phyloP scores from a whole-genome alignment of 2,113 vertebrate genomes.

The Thomomys bottae region DNA sequence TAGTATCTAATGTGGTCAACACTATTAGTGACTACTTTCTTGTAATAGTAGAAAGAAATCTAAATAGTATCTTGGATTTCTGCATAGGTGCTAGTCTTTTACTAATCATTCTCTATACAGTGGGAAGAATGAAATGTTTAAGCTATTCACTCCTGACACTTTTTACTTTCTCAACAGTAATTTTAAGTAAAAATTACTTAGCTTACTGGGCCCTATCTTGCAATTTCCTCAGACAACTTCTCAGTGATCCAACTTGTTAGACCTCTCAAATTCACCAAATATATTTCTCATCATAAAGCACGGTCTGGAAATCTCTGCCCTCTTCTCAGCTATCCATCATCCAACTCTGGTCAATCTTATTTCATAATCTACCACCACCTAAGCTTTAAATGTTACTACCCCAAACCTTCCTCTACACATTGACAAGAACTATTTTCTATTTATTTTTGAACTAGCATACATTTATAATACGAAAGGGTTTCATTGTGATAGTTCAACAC shows the following conservation, averaged over 20 bases:
- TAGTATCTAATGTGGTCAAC: neutral
- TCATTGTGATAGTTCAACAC: no score
- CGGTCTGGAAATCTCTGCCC: neutral
- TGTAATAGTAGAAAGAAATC: constrained; percentile 1
- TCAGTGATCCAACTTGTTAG: neutral
- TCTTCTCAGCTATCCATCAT: neutral
- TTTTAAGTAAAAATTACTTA: neutral
- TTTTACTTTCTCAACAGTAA: neutral
- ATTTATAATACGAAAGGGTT: no score
- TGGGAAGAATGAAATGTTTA: neutral
- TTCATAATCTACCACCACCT: neutral
- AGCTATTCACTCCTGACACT: neutral
- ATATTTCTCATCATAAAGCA: neutral
- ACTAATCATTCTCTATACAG: neutral
- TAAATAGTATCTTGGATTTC: neutral
- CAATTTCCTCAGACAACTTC: neutral
- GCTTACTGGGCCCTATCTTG: neutral
- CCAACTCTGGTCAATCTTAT: constrained; percentile 4
- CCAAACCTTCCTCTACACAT: neutral
- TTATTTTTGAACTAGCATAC: no score
- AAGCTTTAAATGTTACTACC: constrained; percentile 14
- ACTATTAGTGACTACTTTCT: neutral
- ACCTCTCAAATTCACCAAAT: neutral
- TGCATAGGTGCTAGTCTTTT: neutral
- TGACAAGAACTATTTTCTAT: neutral